Percentiles rank a stretch among this genome's conserved stretches.
Evolutionary conservation across 2,113 vertebrate genomes (phyloP).

Genomic region (Macrotus californicus): DNA sequence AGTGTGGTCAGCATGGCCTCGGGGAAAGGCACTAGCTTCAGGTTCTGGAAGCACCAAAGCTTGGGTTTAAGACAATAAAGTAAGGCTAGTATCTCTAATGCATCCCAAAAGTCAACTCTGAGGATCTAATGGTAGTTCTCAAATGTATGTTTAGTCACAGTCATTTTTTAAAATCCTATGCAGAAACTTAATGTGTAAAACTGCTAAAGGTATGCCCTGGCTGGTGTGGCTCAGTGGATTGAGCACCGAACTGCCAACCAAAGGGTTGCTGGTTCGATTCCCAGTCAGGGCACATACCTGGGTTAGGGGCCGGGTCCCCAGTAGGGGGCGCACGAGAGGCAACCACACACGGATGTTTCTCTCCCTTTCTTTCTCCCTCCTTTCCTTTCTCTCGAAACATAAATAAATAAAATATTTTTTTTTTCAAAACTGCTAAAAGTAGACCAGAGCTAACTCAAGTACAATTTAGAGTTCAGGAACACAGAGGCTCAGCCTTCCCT

Average conservation of each 20-base stretch:
- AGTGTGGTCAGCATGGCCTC: background rate
- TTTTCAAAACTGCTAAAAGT: background rate
- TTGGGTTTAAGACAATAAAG: background rate
- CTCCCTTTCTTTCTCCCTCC: too few species aligned
- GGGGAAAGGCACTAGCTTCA: background rate
- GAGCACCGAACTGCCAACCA: too few species aligned
- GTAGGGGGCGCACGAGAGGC: too few species aligned
- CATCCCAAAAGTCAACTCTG: background rate
- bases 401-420: too few species aligned
- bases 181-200: background rate
- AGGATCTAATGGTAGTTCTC: background rate
- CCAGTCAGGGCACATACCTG: too few species aligned
- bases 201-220: background rate
- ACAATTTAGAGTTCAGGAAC: background rate
- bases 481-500: background rate
- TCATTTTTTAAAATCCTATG: background rate
- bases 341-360: too few species aligned
- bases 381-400: too few species aligned
- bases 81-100: background rate
- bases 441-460: background rate
- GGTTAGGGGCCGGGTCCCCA: too few species aligned
- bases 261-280: too few species aligned
- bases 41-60: background rate
- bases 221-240: too few species aligned
- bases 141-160: background rate